A percentile compares a stretch with the other conserved stretches of the same genome.
phyloP scores from a whole-genome alignment of 2,113 vertebrate genomes.

The Vireo altiloquus region DNA sequence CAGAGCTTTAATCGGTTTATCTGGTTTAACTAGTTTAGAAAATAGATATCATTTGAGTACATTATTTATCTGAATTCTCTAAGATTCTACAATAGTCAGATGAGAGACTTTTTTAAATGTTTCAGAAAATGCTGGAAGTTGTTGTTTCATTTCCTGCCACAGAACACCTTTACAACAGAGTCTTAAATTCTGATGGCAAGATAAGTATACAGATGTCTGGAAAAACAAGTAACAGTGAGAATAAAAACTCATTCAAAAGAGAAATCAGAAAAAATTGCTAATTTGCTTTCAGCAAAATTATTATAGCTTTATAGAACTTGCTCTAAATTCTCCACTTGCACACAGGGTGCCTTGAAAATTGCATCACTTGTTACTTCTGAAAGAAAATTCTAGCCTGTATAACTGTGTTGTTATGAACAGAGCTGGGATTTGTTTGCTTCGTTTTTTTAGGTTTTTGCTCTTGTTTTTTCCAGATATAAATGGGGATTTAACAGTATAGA shows the following conservation, averaged over 20 bases:
- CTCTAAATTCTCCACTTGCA: not conserved
- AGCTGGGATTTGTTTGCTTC: not conserved
- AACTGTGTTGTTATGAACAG: not conserved
- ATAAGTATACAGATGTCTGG: not conserved
- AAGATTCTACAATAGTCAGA: not conserved
- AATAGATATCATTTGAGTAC: not conserved
- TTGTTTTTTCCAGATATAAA: not conserved
- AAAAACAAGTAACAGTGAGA: not conserved
- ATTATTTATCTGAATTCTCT: not conserved
- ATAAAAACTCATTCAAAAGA: not conserved
- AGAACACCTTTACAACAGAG: not conserved
- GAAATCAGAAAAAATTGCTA: not conserved
- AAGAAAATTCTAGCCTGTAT: not conserved
- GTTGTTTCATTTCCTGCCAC: not conserved
- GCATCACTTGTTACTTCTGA: not conserved
- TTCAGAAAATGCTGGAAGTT: not conserved
- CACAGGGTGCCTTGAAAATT: not conserved
- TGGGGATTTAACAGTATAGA: not conserved
- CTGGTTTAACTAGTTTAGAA: not conserved
- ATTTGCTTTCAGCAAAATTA: not conserved
- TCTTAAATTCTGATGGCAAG: not conserved
- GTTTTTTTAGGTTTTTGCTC: not conserved
- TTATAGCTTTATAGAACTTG: not conserved
- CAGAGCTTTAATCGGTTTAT: fast-evolving
- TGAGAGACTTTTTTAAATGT: not conserved